A percentile compares a stretch with the other conserved stretches of the same genome.
Evolutionary conservation across 2,797 vertebrate genomes (phyloP).

Genomic region (Lepus townsendii): DNA sequence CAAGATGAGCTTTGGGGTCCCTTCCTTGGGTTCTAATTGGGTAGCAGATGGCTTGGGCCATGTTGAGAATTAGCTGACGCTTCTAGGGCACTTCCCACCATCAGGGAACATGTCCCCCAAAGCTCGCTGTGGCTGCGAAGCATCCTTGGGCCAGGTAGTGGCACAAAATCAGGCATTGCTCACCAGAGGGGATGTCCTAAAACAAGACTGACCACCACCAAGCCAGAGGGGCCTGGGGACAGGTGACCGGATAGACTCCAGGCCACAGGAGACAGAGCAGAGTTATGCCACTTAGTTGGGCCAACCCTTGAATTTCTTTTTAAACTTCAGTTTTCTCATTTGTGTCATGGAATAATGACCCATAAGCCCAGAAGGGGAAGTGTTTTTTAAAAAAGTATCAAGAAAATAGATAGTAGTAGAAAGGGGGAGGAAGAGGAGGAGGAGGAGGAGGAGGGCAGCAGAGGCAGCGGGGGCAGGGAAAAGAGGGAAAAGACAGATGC

Average conservation of each 20-base stretch:
- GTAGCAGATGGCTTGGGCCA: not conserved
- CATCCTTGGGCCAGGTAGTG: not conserved
- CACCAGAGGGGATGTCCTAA: not conserved
- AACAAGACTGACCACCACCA: not conserved
- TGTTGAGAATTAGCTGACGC: not conserved
- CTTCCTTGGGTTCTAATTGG: conserved; percentile 5
- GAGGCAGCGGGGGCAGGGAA: not conserved
- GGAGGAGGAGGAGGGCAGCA: fast-evolving
- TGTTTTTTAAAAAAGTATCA: not conserved
- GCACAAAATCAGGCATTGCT: not conserved
- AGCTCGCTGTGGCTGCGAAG: not conserved
- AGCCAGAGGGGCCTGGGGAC: not conserved
- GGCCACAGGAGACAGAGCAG: not conserved
- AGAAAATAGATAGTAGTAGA: not conserved
- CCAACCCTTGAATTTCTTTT: not conserved
- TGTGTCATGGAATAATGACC: not conserved
- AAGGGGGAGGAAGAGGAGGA: not conserved
- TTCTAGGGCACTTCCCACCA: not conserved
- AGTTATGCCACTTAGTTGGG: not conserved
- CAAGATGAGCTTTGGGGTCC: not conserved
- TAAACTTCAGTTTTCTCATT: conserved; percentile 14
- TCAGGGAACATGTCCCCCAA: not conserved
- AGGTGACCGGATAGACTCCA: not conserved
- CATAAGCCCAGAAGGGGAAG: not conserved
- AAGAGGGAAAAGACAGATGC: not conserved